These are phyloP conservation scores for Sinella curviseta DNA, from an alignment of 1,140 invertebrate genomes.

Conservation along the genomic window DNA sequence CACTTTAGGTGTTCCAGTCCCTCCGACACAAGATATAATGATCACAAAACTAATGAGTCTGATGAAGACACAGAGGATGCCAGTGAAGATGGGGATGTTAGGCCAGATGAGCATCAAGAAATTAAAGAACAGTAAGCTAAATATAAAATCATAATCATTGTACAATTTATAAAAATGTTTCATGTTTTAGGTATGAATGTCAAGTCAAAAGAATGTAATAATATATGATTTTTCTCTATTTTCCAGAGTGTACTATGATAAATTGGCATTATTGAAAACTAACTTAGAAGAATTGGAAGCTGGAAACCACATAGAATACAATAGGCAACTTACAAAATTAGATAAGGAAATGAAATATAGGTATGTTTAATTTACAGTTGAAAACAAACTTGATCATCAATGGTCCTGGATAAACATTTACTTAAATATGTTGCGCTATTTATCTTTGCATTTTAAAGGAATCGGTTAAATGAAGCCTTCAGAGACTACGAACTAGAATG, in stretches of 20 bases:
- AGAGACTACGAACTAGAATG: constrained; percentile 79
- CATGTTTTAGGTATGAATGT: not conserved
- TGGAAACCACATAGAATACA: constrained; percentile 81
- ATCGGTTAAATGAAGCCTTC: constrained; percentile 79
- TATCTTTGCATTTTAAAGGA: constrained; percentile 53
- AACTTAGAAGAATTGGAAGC: constrained; percentile 85
- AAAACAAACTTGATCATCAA: not conserved
- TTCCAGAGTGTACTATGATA: constrained; percentile 88
- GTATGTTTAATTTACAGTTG: constrained; percentile 41
- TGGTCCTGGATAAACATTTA: not conserved
- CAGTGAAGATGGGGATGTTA: constrained; percentile 48
- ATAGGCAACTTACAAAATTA: constrained; percentile 75
- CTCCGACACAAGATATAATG: not conserved
- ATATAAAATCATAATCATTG: constrained; percentile 19
- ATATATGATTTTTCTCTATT: not conserved
- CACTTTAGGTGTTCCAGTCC: not conserved
- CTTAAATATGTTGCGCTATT: not conserved
- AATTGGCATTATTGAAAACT: constrained; percentile 82
- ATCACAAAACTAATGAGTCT: constrained; percentile 15
- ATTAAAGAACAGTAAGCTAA: constrained; percentile 84
- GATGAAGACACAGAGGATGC: constrained; percentile 53
- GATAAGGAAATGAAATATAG: constrained; percentile 79
- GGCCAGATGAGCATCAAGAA: constrained; percentile 63
- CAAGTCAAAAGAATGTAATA: constrained; percentile 13
- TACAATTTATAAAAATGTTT: not conserved